Conservation (phyloP, 1,140 invertebrate genomes). For the Monochamus saltuarius region DNA sequence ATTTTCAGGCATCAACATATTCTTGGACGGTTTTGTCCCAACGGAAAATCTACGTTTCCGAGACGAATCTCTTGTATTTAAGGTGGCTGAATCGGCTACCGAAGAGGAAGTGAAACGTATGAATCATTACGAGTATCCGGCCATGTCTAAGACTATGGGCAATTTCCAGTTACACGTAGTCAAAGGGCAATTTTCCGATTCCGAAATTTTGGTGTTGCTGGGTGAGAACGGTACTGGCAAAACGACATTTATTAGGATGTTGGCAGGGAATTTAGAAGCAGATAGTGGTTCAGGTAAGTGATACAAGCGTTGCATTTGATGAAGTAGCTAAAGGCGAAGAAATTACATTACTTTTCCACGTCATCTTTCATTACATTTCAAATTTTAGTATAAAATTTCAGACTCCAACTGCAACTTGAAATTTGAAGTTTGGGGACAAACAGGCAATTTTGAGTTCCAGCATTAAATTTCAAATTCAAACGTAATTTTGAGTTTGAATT, state of each 20-base stretch:
- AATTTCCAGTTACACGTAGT: slow-evolving; percentile 80
- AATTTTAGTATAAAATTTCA: too few relatives aligned
- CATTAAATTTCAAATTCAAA: too few relatives aligned
- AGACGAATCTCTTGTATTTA: slow-evolving; percentile 94
- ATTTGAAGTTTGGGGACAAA: too few relatives aligned
- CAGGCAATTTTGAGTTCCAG: too few relatives aligned
- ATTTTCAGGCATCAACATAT: slow-evolving; percentile 91
- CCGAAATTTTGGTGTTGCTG: slow-evolving; percentile 97
- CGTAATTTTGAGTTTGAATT: too few relatives aligned
- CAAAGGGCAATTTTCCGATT: slow-evolving; percentile 96
- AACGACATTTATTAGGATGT: slow-evolving; percentile 98
- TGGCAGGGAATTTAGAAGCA: slow-evolving; percentile 92
- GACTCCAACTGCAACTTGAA: too few relatives aligned
- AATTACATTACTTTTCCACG: too few relatives aligned
- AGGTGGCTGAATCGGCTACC: slow-evolving; percentile 95
- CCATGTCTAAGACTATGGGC: slow-evolving; percentile 82
- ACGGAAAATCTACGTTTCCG: slow-evolving; percentile 99
- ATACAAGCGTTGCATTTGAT: too few relatives aligned
- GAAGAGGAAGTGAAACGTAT: slow-evolving; percentile 97
- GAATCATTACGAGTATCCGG: slow-evolving; percentile 95
- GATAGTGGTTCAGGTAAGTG: slow-evolving; percentile 77
- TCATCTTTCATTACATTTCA: too few relatives aligned
- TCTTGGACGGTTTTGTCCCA: slow-evolving; percentile 98
- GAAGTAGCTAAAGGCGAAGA: too few relatives aligned
- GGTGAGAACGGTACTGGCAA: slow-evolving; percentile 99